Evolutionary conservation across 2,888 invertebrate genomes (phyloP).

Genomic region (Tanytarsus gracilentus): DNA sequence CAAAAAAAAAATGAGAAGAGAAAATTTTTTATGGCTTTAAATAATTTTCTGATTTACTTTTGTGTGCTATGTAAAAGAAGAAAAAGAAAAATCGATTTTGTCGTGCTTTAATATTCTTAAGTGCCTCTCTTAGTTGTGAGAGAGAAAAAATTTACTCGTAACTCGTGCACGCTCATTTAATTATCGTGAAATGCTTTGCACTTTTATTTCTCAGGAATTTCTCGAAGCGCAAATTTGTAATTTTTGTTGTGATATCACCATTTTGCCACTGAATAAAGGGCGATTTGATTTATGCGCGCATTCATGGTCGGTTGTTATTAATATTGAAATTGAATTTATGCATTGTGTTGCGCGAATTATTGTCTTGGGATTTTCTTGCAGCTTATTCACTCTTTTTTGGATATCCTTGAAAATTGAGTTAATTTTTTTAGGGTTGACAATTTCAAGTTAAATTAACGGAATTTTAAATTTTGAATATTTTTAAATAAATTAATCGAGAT

Average conservation of each 20-base stretch:
- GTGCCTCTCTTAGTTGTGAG: too few relatives aligned
- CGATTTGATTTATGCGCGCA: constrained; percentile 6
- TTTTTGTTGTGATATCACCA: constrained; percentile 8
- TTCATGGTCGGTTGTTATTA: not conserved
- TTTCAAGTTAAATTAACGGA: too few relatives aligned
- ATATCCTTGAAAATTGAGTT: too few relatives aligned
- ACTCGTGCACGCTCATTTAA: constrained; percentile 1
- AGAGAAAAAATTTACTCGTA: not conserved
- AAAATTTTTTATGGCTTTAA: too few relatives aligned
- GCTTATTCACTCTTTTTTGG: not conserved
- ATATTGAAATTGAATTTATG: constrained; percentile 24
- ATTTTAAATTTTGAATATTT: too few relatives aligned
- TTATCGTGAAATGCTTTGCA: constrained; percentile 5
- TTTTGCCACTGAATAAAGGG: constrained; percentile 13
- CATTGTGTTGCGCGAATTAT: constrained; percentile 13
- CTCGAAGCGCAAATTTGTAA: not conserved
- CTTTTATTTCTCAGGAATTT: not conserved
- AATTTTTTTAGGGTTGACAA: too few relatives aligned
- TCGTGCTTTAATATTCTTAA: constrained; percentile 10
- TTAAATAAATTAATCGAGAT: too few relatives aligned
- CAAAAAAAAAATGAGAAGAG: too few relatives aligned
- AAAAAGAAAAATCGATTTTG: constrained; percentile 2
- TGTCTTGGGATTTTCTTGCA: not conserved
- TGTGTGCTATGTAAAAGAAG: not conserved
- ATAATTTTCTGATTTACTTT: not conserved